Percentiles rank a stretch among this genome's conserved stretches.
Conservation (phyloP, 2,888 invertebrate genomes). For the Epistrophella euchroma region DNA sequence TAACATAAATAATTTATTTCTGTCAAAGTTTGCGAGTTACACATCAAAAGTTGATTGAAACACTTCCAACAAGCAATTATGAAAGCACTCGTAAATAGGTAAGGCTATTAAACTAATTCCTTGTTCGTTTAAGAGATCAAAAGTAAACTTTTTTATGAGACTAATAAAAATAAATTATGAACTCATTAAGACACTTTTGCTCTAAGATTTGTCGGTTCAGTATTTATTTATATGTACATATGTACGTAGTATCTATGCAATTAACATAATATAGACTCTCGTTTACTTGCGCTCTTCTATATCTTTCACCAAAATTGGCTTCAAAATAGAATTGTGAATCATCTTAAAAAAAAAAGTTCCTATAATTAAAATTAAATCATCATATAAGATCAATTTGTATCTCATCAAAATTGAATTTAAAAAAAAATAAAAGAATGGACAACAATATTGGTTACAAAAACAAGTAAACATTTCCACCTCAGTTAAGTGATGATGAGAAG, state of each 20-base stretch:
- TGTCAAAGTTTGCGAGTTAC: conserved; percentile 15
- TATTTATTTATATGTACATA: not conserved
- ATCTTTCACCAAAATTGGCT: not conserved
- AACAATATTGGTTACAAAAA: conserved; percentile 27
- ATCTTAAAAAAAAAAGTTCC: not conserved
- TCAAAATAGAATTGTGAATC: not conserved
- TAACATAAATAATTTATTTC: not conserved
- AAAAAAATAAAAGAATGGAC: conserved; percentile 3
- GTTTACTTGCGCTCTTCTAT: not conserved
- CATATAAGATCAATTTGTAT: conserved; percentile 16
- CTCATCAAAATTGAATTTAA: conserved; percentile 16
- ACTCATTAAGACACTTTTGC: conserved; percentile 23
- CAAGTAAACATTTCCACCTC: not conserved
- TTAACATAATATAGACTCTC: not conserved
- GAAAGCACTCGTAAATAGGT: conserved; percentile 3
- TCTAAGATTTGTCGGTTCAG: not conserved
- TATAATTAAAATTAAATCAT: conserved; percentile 1
- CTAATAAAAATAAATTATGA: conserved; percentile 29
- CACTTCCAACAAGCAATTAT: conserved; percentile 7
- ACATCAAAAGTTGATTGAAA: conserved; percentile 27
- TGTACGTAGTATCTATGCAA: not conserved
- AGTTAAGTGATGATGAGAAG: not conserved
- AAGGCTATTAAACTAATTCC: conserved; percentile 4
- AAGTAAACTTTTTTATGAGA: conserved; percentile 21
- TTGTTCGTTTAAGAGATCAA: conserved; percentile 4